A percentile compares a stretch with the other conserved stretches of the same genome.
Evolutionary conservation across 1,140 invertebrate genomes (phyloP).

Genomic region (Cyrtorhinus lividipennis): DNA sequence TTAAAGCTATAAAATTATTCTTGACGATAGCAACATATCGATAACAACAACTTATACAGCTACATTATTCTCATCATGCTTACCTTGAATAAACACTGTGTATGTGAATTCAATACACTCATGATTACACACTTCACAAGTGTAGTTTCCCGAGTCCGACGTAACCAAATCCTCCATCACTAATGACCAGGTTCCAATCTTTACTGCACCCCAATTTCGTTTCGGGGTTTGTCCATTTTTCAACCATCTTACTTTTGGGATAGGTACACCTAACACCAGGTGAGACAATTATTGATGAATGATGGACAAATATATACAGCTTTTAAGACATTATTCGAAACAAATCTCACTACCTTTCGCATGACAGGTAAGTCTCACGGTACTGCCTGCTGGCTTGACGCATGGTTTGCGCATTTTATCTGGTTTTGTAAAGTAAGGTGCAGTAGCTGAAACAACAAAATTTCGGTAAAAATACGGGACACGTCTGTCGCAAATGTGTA

Average conservation of each 20-base stretch:
- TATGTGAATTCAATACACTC: conserved; percentile 64
- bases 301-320: background rate
- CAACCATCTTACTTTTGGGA: conserved; percentile 62
- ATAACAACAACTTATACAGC: too few relatives aligned
- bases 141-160: conserved; percentile 69
- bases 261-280: conserved; percentile 51
- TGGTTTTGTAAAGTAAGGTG: conserved; percentile 34
- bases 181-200: conserved; percentile 49
- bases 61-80: conserved; percentile 24
- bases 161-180: conserved; percentile 57
- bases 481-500: too few relatives aligned
- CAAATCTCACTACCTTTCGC: conserved; percentile 31
- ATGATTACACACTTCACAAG: conserved; percentile 67
- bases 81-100: conserved; percentile 57
- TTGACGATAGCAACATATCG: too few relatives aligned
- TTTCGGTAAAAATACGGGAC: too few relatives aligned
- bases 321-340: background rate
- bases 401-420: conserved; percentile 36
- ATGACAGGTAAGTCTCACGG: conserved; percentile 45
- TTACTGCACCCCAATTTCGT: conserved; percentile 41
- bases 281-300: too few relatives aligned
- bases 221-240: conserved; percentile 49
- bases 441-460: background rate
- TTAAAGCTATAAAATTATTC: too few relatives aligned
- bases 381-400: conserved; percentile 51